phyloP scores from a whole-genome alignment of 2,888 invertebrate species.

The Apamea anceps region DNA sequence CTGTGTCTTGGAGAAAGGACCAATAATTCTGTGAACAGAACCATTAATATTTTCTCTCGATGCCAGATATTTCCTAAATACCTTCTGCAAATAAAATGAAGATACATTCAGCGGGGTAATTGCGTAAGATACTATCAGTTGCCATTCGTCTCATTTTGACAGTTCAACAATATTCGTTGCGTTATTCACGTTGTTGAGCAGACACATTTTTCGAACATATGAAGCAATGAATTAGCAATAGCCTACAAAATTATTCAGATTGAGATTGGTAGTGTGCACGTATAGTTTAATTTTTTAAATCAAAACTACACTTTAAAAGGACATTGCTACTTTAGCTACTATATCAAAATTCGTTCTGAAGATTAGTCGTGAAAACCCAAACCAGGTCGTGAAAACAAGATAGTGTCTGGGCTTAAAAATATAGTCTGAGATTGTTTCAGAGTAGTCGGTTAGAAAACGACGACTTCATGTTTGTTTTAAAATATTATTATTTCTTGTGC shows the following conservation, averaged over 20 bases:
- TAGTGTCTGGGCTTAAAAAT: too few relatives aligned
- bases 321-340: too few relatives aligned
- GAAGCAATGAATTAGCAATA: too few relatives aligned
- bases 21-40: not conserved
- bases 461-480: not conserved
- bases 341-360: not conserved
- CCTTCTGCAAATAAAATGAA: not conserved
- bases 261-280: not conserved
- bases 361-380: not conserved
- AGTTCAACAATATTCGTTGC: too few relatives aligned
- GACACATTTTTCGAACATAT: too few relatives aligned
- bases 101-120: not conserved
- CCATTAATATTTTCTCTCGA: not conserved
- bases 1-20: not conserved
- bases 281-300: not conserved
- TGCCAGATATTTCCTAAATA: not conserved
- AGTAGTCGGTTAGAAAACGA: not conserved
- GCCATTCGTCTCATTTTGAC: too few relatives aligned
- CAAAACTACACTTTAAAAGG: not conserved
- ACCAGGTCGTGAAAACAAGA: not conserved
- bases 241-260: too few relatives aligned
- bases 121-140: too few relatives aligned
- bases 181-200: too few relatives aligned
- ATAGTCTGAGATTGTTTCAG: not conserved
- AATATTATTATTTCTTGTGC: not conserved